These are phyloP conservation scores for Hycleus phaleratus DNA, from an alignment of 1,140 invertebrate species.

Conservation along the genomic window DNA sequence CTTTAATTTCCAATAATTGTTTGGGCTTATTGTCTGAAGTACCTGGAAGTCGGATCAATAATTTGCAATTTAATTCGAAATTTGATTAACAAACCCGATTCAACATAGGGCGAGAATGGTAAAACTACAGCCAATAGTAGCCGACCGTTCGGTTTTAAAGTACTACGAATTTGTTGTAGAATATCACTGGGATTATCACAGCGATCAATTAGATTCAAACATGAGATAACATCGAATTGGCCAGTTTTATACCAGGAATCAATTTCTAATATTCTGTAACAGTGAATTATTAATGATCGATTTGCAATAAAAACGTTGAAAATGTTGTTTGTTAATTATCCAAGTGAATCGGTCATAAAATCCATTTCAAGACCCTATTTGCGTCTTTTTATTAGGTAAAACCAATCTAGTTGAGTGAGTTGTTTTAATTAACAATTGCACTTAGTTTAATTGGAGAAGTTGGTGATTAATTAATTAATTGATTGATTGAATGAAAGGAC, in stretches of 20 bases:
- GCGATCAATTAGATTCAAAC: slow-evolving; percentile 84
- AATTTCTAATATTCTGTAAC: slow-evolving; percentile 65
- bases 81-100: slow-evolving; percentile 50
- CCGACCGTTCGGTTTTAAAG: slow-evolving; percentile 59
- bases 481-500: slow-evolving; percentile 25
- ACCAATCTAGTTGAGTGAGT: too few species aligned
- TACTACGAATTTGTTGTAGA: slow-evolving; percentile 56
- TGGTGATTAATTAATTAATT: neutral
- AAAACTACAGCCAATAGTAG: slow-evolving; percentile 78
- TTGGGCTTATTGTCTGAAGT: slow-evolving; percentile 60
- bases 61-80: neutral
- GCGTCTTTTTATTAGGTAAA: too few species aligned
- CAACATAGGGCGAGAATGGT: slow-evolving; percentile 85
- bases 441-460: neutral
- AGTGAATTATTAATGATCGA: slow-evolving; percentile 8
- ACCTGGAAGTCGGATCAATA: slow-evolving; percentile 37
- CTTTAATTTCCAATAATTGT: slow-evolving; percentile 61
- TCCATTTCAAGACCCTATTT: neutral
- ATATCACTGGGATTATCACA: slow-evolving; percentile 73
- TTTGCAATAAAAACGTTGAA: too few species aligned
- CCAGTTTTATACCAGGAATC: slow-evolving; percentile 60
- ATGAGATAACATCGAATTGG: slow-evolving; percentile 73
- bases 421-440: neutral
- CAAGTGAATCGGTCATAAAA: neutral
- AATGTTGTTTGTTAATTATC: too few species aligned